phyloP scores from a whole-genome alignment of 2,797 vertebrate genomes.

The Protosalanx chinensis region DNA sequence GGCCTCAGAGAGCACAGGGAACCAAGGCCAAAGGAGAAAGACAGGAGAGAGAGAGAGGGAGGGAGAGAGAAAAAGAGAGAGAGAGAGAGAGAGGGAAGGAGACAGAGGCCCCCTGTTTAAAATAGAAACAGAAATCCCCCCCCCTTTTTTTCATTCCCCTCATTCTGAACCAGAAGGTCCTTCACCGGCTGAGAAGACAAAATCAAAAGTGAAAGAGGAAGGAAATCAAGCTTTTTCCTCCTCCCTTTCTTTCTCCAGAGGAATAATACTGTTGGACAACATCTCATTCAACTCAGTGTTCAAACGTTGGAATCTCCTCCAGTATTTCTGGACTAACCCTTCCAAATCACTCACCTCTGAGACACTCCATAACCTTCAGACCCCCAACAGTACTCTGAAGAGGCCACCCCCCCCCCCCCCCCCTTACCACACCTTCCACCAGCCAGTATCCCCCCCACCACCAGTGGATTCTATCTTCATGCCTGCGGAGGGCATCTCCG shows the following conservation, averaged over 20 bases:
- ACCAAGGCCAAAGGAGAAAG: constrained; percentile 28
- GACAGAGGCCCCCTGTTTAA: constrained; percentile 34
- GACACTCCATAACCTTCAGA: constrained; percentile 49
- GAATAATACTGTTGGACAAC: constrained; percentile 49
- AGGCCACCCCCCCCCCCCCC: neutral
- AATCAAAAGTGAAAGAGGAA: neutral
- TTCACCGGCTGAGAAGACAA: neutral
- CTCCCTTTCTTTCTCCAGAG: constrained; percentile 11
- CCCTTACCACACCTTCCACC: neutral
- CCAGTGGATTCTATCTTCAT: constrained; percentile 49
- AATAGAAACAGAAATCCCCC: constrained; percentile 42
- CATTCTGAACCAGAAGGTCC: neutral
- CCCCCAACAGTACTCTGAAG: constrained; percentile 10
- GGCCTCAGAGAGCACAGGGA: constrained; percentile 32
- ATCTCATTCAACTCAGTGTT: constrained; percentile 2
- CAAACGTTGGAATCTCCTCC: constrained; percentile 42
- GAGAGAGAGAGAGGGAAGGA: constrained; percentile 35
- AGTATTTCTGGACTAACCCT: constrained; percentile 19
- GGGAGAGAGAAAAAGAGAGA: neutral
- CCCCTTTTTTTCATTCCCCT: constrained; percentile 28
- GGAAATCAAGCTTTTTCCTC: neutral
- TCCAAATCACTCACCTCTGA: constrained; percentile 18
- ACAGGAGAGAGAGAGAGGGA: constrained; percentile 8
- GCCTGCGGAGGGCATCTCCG: constrained; percentile 40
- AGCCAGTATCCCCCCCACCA: neutral